Evolutionary conservation across 2,888 invertebrate genomes (phyloP), one percentile per base, ranked within the genome.

Genomic region (Hartigia nigra): DNA sequence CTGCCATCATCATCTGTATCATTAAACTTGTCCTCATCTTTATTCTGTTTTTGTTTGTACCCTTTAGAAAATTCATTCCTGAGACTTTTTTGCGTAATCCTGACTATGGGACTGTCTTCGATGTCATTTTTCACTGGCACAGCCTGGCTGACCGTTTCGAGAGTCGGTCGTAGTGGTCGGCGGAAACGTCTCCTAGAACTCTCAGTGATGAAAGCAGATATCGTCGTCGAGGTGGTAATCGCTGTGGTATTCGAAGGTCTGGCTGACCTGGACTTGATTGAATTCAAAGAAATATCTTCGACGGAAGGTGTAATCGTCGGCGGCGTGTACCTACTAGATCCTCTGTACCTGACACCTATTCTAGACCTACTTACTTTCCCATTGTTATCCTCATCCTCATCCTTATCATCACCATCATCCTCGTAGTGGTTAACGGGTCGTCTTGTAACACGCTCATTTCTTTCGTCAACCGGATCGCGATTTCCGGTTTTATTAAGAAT

Each of bases 31-130:
- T 83, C 80, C 14, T 82, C 81, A 2, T 72, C 36, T 77, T 83
- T 81, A 34, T 79, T 81, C 12, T 69, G 77, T 31, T 79, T 76
- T 23, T 75, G 80, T 11, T 82, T 82, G 1, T 55, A 2, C 4
- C 12, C 39, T 14, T 39, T 39, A 23, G 55, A 55, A 55, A 55
- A 55, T 55, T 55, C 55, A 9, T 55, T 55, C 23, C 23, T 55
- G 55, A 23, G 23, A 55, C 9, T 74, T 0, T 82, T 82, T 39
- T 84, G 85, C 0, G 81, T 75, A 76, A 88, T 88, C 75, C 86
- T 86, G 4, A 86, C 82, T 39, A 88, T 86, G 0, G 86, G 86
- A 81, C 87, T 89, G 77, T 87, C 87, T 14, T 82, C 79, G 12
- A 75, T 74, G n/a, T 79, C 70, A 34, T 75, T 78, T 31, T 75